These are phyloP conservation scores for Serinus canaria DNA, from an alignment of 2,113 vertebrate genomes.

Conservation along the genomic window DNA sequence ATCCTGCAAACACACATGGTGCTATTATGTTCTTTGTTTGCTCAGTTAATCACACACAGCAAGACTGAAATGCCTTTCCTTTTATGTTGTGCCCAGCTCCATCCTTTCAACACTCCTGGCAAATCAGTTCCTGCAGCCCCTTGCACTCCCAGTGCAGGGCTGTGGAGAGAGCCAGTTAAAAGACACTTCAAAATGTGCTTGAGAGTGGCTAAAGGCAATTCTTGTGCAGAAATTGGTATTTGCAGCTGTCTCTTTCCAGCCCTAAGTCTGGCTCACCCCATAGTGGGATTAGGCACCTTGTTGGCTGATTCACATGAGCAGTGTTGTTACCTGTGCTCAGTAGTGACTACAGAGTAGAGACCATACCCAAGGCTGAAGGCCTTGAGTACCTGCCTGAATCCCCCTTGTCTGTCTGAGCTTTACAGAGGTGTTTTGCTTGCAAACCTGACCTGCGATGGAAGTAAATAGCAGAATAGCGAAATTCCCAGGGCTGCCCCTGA, in stretches of 20 bases:
- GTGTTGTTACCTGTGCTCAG: not conserved
- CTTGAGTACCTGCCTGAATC: not conserved
- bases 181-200: not conserved
- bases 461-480: not conserved
- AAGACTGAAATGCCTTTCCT: not conserved
- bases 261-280: not conserved
- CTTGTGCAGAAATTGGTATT: not conserved
- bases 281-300: not conserved
- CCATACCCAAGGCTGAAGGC: not conserved
- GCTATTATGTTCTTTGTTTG: slow-evolving; percentile 55
- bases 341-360: not conserved
- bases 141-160: not conserved
- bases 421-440: not conserved
- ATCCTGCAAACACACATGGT: slow-evolving; percentile 48
- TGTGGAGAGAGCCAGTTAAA: not conserved
- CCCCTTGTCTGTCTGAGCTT: not conserved
- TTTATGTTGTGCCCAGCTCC: slow-evolving; percentile 4
- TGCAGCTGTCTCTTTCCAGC: not conserved
- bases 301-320: not conserved
- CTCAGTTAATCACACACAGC: not conserved
- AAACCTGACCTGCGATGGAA: not conserved
- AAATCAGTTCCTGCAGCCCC: not conserved
- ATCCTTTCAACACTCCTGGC: not conserved
- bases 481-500: not conserved
- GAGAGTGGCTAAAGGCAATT: not conserved